These are phyloP conservation scores for Patiria miniata DNA, from an alignment of 35 echinoderm and acorn worm genomes.

Conservation along the genomic window DNA sequence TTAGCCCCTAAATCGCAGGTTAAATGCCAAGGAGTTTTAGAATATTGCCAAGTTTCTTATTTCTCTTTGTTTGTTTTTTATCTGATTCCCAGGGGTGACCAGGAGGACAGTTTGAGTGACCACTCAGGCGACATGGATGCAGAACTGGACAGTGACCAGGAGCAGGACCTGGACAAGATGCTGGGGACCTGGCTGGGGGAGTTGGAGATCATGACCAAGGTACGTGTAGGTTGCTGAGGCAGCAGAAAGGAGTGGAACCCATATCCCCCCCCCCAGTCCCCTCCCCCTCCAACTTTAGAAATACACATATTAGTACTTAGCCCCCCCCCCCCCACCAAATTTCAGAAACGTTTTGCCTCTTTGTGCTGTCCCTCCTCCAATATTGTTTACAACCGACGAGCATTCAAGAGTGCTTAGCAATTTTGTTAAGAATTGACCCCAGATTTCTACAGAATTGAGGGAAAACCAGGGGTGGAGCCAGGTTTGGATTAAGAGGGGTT, in stretches of 20 bases:
- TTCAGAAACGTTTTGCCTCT: not conserved
- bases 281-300: too few species aligned
- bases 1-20: too few species aligned
- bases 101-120: conserved; percentile 35
- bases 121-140: conserved; percentile 81
- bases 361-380: not conserved
- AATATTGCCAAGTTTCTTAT: too few species aligned
- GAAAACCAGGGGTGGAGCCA: too few species aligned
- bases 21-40: too few species aligned
- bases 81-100: conserved; percentile 49
- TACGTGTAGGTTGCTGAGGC: not conserved
- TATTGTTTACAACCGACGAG: too few species aligned
- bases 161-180: conserved; percentile 98
- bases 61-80: not conserved
- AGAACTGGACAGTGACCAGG: conserved; percentile 95
- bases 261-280: too few species aligned
- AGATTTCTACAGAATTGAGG: too few species aligned
- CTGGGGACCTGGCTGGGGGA: conserved; percentile 97
- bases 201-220: conserved; percentile 96
- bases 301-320: not conserved
- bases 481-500: too few species aligned
- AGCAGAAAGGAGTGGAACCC: not conserved
- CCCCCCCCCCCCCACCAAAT: not conserved
- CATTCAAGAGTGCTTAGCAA: too few species aligned
- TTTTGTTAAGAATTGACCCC: too few species aligned